Conservation (phyloP, 2,797 vertebrate species). For the Ptychobarbus kaznakovi region DNA sequence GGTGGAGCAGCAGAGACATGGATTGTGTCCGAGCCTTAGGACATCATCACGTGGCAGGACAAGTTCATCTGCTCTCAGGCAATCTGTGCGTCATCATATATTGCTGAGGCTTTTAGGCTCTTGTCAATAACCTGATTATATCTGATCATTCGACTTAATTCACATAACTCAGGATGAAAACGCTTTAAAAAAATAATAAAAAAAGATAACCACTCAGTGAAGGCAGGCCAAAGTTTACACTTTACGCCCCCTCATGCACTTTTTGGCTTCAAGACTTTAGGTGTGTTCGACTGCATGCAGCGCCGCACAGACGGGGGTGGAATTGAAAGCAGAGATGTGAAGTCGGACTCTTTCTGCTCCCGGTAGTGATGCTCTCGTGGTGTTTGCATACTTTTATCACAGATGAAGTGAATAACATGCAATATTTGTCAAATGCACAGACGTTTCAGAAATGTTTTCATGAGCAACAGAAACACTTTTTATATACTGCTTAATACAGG, state of each 20-base stretch:
- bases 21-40: not conserved
- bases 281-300: too few relatives aligned
- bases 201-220: not conserved
- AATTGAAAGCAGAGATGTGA: too few relatives aligned
- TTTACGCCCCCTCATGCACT: not conserved
- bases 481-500: too few relatives aligned
- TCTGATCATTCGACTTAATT: conserved; percentile 3
- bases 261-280: not conserved
- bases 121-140: conserved; percentile 28
- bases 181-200: too few relatives aligned
- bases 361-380: too few relatives aligned
- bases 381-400: too few relatives aligned
- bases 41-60: conserved; percentile 10
- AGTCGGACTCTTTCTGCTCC: too few relatives aligned
- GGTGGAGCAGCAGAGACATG: conserved; percentile 18
- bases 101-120: conserved; percentile 30
- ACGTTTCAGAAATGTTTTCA: too few relatives aligned
- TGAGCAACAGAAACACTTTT: too few relatives aligned
- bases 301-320: too few relatives aligned
- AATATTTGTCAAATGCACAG: too few relatives aligned
- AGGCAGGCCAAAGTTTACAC: not conserved
- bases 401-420: too few relatives aligned
- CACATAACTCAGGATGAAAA: not conserved
- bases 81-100: conserved; percentile 34
- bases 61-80: conserved; percentile 32